Conservation (phyloP, 2,888 invertebrate species). For the Macaria liturata region DNA sequence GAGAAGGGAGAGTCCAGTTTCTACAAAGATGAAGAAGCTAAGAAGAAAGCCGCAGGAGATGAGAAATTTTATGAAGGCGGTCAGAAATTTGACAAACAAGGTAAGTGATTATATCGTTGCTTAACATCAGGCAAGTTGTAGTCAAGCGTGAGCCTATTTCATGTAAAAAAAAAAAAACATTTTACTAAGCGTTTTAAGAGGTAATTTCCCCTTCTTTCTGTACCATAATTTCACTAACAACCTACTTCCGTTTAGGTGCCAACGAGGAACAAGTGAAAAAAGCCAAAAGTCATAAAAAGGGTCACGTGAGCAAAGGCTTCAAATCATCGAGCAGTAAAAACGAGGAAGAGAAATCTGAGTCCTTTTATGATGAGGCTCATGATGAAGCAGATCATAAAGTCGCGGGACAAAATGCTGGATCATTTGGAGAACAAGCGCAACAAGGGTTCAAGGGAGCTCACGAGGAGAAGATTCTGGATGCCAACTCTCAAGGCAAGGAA, state of each 20-base stretch:
- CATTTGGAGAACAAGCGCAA: constrained; percentile 82
- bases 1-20: constrained; percentile 80
- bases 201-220: not conserved
- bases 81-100: constrained; percentile 82
- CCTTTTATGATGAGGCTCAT: constrained; percentile 86
- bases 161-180: too few relatives aligned
- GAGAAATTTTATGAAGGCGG: constrained; percentile 84
- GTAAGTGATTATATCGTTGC: constrained; percentile 66
- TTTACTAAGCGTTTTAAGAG: not conserved
- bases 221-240: not conserved
- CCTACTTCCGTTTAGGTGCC: constrained; percentile 57
- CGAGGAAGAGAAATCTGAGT: constrained; percentile 86
- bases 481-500: constrained; percentile 82
- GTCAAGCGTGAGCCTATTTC: too few relatives aligned
- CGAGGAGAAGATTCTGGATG: constrained; percentile 82
- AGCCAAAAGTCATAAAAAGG: constrained; percentile 85
- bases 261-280: constrained; percentile 82
- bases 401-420: constrained; percentile 81
- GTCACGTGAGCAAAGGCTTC: constrained; percentile 86
- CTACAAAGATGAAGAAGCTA: constrained; percentile 81
- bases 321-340: constrained; percentile 86
- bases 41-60: constrained; percentile 83
- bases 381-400: constrained; percentile 84
- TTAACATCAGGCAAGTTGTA: too few relatives aligned
- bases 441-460: constrained; percentile 84